Evolutionary conservation across 2,113 vertebrate species (phyloP).

Genomic region (Coracopsis vasa): DNA sequence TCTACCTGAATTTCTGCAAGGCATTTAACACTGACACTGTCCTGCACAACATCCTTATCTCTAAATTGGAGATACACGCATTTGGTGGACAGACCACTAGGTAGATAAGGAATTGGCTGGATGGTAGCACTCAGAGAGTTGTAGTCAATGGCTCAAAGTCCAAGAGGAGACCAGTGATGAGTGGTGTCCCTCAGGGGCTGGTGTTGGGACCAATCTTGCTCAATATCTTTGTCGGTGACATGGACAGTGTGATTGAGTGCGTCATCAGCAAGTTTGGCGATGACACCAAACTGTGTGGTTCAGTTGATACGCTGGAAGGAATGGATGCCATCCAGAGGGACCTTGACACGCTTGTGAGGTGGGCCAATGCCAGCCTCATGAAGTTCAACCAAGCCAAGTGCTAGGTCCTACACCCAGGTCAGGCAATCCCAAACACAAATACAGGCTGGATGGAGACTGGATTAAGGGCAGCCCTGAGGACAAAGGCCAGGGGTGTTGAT

Average conservation of each 20-base stretch:
- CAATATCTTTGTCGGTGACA: neutral
- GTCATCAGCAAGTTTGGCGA: neutral
- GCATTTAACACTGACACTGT: neutral
- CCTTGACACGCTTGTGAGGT: neutral
- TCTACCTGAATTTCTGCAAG: neutral
- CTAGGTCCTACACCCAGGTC: neutral
- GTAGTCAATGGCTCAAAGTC: neutral
- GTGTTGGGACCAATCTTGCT: neutral
- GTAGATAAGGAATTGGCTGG: neutral
- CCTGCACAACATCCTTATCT: neutral
- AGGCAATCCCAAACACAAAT: neutral
- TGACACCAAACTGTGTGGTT: neutral
- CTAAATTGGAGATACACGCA: neutral
- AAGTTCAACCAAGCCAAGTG: neutral
- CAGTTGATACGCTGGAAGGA: neutral
- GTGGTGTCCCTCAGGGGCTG: neutral
- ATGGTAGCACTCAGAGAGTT: neutral
- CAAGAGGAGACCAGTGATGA: neutral
- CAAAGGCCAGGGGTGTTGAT: neutral
- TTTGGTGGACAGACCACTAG: neutral
- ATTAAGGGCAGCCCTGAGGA: neutral
- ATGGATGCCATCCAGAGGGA: neutral
- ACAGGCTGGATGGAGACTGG: neutral
- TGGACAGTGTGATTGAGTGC: neutral
- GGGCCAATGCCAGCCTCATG: neutral